Percentiles rank a stretch among this genome's conserved stretches.
These are phyloP conservation scores for Cylloceria caligata DNA, from an alignment of 2,888 invertebrate species.

Conservation along the genomic window DNA sequence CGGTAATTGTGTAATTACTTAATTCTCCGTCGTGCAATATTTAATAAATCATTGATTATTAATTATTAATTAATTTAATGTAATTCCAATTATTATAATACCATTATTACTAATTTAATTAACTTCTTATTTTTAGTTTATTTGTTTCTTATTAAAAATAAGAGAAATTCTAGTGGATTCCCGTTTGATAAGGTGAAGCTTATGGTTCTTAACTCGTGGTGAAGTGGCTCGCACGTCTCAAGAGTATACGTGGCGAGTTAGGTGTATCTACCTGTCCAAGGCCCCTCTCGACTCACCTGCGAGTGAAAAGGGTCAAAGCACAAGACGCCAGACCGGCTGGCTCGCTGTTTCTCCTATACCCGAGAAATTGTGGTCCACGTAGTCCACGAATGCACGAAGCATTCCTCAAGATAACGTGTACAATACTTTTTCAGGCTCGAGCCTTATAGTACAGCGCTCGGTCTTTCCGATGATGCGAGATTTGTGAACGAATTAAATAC, in stretches of 20 bases:
- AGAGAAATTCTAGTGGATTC: slow-evolving; percentile 63
- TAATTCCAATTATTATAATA: not conserved
- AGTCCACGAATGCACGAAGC: slow-evolving; percentile 49
- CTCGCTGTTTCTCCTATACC: slow-evolving; percentile 34
- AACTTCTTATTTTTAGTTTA: not conserved
- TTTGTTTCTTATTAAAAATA: not conserved
- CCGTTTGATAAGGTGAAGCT: slow-evolving; percentile 69
- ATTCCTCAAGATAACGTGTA: slow-evolving; percentile 31
- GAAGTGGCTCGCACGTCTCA: slow-evolving; percentile 36
- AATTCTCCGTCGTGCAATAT: too few relatives aligned
- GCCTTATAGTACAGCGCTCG: not conserved
- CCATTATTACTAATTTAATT: not conserved
- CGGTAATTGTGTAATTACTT: too few relatives aligned
- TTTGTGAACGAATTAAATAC: slow-evolving; percentile 2
- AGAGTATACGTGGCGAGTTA: slow-evolving; percentile 71
- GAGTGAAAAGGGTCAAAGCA: slow-evolving; percentile 81
- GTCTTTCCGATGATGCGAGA: not conserved
- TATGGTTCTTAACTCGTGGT: slow-evolving; percentile 70
- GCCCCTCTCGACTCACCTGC: slow-evolving; percentile 79
- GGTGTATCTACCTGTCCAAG: slow-evolving; percentile 78
- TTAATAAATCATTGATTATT: too few relatives aligned
- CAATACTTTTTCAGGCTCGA: slow-evolving; percentile 67
- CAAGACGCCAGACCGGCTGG: slow-evolving; percentile 62
- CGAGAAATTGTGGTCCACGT: slow-evolving; percentile 75
- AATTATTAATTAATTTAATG: not conserved